Evolutionary conservation across 2,888 invertebrate species (phyloP), one percentile per base, ranked within the genome.

Genomic region (Nudaria mundana): DNA sequence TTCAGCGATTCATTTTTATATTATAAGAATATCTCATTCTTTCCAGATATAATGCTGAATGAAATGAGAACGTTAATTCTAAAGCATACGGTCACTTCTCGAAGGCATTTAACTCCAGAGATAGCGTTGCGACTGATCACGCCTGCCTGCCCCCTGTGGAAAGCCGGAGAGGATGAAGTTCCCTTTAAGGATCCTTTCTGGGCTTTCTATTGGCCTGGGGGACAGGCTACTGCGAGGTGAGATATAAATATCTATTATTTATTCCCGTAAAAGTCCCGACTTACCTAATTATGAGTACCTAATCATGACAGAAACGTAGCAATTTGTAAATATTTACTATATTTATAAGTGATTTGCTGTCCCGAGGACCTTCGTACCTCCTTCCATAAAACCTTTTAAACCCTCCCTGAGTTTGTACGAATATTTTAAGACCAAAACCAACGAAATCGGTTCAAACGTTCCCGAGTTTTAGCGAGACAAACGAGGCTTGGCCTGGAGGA

Each of bases 201-300:
- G 94, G 93, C 92, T 0, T 94, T 94, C 72, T 94, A 94, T 66
- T 94, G 94, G 94, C 94, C 94, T 0, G 94, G 94, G 0, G 94
- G 94, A 1, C 94, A 94, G 61, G 93, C 91, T 5, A 73, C 93
- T 0, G 89, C 93, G 4, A 91, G 92, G 92, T 92, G 66, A 33
- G 35, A 12, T 10, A 2, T n/a, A 5, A 3, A 1, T 5, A 10
- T 3, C n/a, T 11, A 10, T 24, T 10, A n/a, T 24, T 2, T 20
- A 24, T 5, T 1, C 24, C 11, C 8, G 24, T 24, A 10, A 4
- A 2, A 10, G 11, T n/a, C n/a, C n/a, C n/a, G n/a, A n/a, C n/a
- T n/a, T n/a, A n/a, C n/a, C n/a, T n/a, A n/a, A n/a, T n/a, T n/a
- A n/a, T n/a, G n/a, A n/a, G n/a, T n/a, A n/a, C n/a, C n/a, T n/a